Evolutionary conservation across 1,140 invertebrate species (phyloP).

Genomic region (Caenorhabditis tropicalis): DNA sequence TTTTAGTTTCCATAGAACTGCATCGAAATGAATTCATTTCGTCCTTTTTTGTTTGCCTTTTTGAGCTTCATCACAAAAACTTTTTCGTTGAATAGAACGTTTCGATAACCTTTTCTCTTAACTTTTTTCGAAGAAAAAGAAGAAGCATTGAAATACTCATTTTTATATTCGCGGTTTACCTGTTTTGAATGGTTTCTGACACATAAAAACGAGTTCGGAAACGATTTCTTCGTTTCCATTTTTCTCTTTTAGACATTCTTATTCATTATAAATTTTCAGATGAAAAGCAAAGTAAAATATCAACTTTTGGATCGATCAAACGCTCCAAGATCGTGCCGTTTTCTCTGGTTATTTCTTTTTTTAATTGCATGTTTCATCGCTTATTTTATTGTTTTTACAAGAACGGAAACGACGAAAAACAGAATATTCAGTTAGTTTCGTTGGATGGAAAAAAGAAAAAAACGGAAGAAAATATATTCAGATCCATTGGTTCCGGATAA

Average conservation of each 20-base stretch:
- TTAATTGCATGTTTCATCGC: not conserved
- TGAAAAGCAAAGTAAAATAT: not conserved
- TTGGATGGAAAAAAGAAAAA: not conserved
- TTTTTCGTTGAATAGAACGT: too few relatives aligned
- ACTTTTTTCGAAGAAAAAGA: too few relatives aligned
- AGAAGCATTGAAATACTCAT: too few relatives aligned
- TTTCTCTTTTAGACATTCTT: too few relatives aligned
- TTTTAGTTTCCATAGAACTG: constrained; percentile 15
- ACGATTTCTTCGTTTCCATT: too few relatives aligned
- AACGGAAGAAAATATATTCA: not conserved
- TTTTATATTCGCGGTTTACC: too few relatives aligned
- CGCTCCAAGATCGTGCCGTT: not conserved
- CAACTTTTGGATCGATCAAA: not conserved
- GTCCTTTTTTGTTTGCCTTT: not conserved
- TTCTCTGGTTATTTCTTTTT: not conserved
- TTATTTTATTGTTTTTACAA: not conserved
- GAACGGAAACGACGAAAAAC: not conserved
- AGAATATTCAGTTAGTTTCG: not conserved
- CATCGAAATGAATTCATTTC: not conserved
- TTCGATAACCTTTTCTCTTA: too few relatives aligned
- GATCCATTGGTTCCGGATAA: not conserved
- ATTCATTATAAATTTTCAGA: too few relatives aligned
- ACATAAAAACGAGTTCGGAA: too few relatives aligned
- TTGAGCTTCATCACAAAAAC: too few relatives aligned
- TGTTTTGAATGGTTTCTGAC: too few relatives aligned